Base-by-base conservation (phyloP, 2,113 vertebrate genomes). In the Andinoacara biseriatus region DNA sequence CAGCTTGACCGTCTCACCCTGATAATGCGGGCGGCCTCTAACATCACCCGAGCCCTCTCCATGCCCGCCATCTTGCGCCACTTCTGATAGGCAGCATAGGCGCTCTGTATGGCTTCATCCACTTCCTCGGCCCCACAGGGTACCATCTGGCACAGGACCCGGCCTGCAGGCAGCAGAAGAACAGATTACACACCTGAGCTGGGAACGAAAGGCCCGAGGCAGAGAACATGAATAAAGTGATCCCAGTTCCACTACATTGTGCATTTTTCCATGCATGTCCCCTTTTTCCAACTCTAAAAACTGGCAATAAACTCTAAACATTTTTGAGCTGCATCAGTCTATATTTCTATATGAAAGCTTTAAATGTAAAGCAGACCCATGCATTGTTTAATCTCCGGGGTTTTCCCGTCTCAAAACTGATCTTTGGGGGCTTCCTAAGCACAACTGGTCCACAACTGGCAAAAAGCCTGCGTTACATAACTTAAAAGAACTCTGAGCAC, bases 11-110 rank as follows among this genome's bases (percentile, higher is more conserved):
- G 1, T 0, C 91, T 91, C 90, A 99, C 98, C 96, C 97, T 96
- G 4, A 99, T 98, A 17, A 99, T 96, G 18, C 96, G 96, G 22
- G 98, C 98, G 15, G 98, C 98, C 90, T 99, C 97, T 3, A 98
- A 90, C 94, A 99, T 94, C 78, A 99, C 90, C 3, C 95, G 95
- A 18, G 95, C 93, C 7, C 98, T 94, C 90, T 99, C 97, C 96
- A 97, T 96, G 78, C 98, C 98, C 0, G 97, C 94, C 91, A 96
- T 91, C 87, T 96, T 94, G 10, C 96, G 96, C 98, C 98, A 99
- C 78, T 94, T 93, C 60, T 96, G 92, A 87, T 96, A 99, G 49
- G 98, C 98, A n/a, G 92, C 52, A 3, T 96, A 97, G 8, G 98
- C 97, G 40, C 95, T 97, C 82, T 96, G 89, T 13, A 99, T 94